Evolutionary conservation across 2,113 vertebrate genomes (phyloP).

Genomic region (Dromas ardeola): DNA sequence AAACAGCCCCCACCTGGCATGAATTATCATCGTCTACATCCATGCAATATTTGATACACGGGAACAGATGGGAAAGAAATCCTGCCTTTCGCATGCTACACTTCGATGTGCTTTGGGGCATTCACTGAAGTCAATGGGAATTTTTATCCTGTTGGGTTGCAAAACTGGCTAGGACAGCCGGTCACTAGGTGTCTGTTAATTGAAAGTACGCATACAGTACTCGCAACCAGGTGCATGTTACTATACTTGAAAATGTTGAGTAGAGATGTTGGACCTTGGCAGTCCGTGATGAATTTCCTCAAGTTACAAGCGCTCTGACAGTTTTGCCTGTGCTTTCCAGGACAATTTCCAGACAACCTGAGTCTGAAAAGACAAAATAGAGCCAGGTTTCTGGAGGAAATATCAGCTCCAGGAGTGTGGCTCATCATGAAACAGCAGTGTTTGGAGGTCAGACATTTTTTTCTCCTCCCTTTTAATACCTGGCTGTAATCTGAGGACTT

Average conservation of each 20-base stretch:
- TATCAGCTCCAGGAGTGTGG: neutral
- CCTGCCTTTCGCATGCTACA: neutral
- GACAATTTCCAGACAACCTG: neutral
- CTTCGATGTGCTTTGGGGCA: neutral
- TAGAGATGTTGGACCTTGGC: neutral
- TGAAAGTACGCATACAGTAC: neutral
- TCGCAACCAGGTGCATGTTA: neutral
- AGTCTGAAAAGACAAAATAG: neutral
- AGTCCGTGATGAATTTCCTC: neutral
- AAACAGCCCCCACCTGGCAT: neutral
- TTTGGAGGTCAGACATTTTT: neutral
- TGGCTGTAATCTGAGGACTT: neutral
- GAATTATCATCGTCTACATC: neutral
- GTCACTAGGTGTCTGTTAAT: neutral
- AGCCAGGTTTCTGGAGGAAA: neutral
- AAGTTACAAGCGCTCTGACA: neutral
- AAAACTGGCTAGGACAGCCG: neutral
- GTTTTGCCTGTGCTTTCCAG: neutral
- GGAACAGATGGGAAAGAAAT: neutral
- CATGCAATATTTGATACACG: neutral
- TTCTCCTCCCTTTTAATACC: neutral
- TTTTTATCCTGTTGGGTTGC: neutral
- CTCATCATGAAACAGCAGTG: neutral
- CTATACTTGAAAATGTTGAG: neutral
- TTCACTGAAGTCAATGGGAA: neutral